A percentile compares a stretch with the other conserved stretches of the same genome.
Evolutionary conservation across 2,888 invertebrate species (phyloP).

Genomic region (Drosophila histrio): DNA sequence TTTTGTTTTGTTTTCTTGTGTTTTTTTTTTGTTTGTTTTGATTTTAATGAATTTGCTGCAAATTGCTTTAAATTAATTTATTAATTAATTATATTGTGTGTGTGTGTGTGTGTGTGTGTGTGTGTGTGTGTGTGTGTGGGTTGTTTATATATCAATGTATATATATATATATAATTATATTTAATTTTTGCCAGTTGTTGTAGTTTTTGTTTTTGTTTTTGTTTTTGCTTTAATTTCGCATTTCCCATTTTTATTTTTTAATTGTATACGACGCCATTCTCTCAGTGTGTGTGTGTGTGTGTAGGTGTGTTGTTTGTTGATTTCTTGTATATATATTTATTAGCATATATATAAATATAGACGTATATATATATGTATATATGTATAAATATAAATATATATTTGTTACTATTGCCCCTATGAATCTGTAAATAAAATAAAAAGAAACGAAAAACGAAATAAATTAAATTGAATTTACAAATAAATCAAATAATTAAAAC

Average conservation of each 20-base stretch:
- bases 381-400: slow-evolving; percentile 38
- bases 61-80: slow-evolving; percentile 52
- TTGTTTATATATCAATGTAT: slow-evolving; percentile 30
- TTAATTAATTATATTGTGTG: slow-evolving; percentile 26
- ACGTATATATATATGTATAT: slow-evolving; percentile 41
- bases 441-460: slow-evolving; percentile 41
- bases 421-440: slow-evolving; percentile 75
- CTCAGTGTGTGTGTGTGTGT: slow-evolving; percentile 32
- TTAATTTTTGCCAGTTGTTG: slow-evolving; percentile 30
- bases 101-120: slow-evolving; percentile 7
- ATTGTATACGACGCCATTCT: slow-evolving; percentile 29
- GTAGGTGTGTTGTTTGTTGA: slow-evolving; percentile 20
- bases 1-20: background rate
- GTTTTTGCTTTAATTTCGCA: slow-evolving; percentile 18
- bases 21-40: slow-evolving; percentile 7
- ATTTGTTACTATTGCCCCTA: slow-evolving; percentile 75
- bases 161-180: slow-evolving; percentile 23
- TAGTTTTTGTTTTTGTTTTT: slow-evolving; percentile 19
- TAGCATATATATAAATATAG: slow-evolving; percentile 46
- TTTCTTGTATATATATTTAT: slow-evolving; percentile 38
- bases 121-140: slow-evolving; percentile 16
- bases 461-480: slow-evolving; percentile 27
- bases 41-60: slow-evolving; percentile 33
- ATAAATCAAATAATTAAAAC: background rate
- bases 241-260: slow-evolving; percentile 29